Base-by-base conservation (phyloP, 2,797 vertebrate species). In the Helostoma temminkii region DNA sequence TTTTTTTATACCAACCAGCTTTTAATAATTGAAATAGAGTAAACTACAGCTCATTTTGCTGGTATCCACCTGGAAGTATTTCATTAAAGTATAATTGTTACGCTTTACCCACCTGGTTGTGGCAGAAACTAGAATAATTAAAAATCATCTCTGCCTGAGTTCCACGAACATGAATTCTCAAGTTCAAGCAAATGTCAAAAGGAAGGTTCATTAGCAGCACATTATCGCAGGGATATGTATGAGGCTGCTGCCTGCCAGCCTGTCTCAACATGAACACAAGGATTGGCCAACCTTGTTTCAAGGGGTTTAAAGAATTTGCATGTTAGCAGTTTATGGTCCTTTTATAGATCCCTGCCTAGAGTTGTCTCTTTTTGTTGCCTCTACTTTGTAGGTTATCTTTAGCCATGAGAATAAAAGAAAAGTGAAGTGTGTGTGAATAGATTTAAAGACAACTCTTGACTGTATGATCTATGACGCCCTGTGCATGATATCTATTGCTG, bases 231-330 rank as follows among this genome's bases (percentile, higher is more conserved):
- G 2, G 6, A 30, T 11, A 3, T 52, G 36, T 50, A 37, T 58
- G 50, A 46, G 36, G 52, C 61, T 22, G 60, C 66, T 57, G 64
- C 10, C 28, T 36, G 32, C 58, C 55, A 76, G 49, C 84, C 7
- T 84, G 81, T 78, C 70, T 62, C 53, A 66, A 81, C 78, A 55
- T 30, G 74, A 72, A 69, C 36, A 9, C 19, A 78, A 60, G 69
- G 66, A 83, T 19, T 22, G 70, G 37, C 80, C 76, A 37, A 15
- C 71, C 48, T 63, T 24, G 6, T 34, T 34, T 32, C 61, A 48
- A 48, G 11, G 3, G 54, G 32, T 66, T 18, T 39, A 47, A n/a
- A n/a, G 50, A 39, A 18, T 18, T 6, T 59, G 11, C 49, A 67
- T 70, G 62, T 39, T 24, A 25, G 68, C 66, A 71, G 47, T 55